Percentiles rank a stretch among this genome's conserved stretches.
Conservation (phyloP, 2,113 vertebrate species). For the Himantopus leucocephalus region DNA sequence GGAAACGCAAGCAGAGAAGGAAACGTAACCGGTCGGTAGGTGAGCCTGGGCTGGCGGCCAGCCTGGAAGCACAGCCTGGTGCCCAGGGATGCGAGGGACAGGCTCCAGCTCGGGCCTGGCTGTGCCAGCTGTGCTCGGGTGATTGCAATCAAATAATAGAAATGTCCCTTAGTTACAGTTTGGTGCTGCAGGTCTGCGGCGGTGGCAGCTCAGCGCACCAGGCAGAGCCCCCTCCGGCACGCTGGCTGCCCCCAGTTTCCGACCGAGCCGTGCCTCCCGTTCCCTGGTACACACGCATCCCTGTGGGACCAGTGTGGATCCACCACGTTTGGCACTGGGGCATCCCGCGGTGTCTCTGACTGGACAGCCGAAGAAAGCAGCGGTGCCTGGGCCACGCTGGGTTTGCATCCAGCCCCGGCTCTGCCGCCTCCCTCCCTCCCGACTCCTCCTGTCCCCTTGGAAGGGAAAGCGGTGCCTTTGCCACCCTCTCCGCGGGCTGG, state of each 20-base stretch:
- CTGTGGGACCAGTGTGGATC: not conserved
- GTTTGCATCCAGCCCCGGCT: not conserved
- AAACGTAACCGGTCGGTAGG: not conserved
- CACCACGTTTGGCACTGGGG: rapidly evolving
- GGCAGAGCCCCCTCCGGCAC: not conserved
- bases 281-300: not conserved
- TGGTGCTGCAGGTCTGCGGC: not conserved
- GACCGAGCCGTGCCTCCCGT: rapidly evolving
- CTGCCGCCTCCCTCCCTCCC: not conserved
- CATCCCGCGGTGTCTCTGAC: rapidly evolving
- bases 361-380: not conserved
- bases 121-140: not conserved
- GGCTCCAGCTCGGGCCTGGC: not conserved
- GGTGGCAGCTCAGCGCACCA: not conserved
- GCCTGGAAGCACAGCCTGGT: not conserved
- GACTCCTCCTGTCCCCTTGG: not conserved
- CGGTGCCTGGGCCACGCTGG: not conserved
- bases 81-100: not conserved
- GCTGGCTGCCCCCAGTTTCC: not conserved
- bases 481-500: not conserved
- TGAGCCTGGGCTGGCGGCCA: not conserved
- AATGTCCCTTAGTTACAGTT: rapidly evolving
- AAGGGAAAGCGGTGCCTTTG: not conserved
- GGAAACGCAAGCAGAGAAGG: not conserved
- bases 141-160: not conserved